These are phyloP conservation scores for Nesidiocoris tenuis DNA, from an alignment of 2,888 invertebrate genomes.

Conservation along the genomic window DNA sequence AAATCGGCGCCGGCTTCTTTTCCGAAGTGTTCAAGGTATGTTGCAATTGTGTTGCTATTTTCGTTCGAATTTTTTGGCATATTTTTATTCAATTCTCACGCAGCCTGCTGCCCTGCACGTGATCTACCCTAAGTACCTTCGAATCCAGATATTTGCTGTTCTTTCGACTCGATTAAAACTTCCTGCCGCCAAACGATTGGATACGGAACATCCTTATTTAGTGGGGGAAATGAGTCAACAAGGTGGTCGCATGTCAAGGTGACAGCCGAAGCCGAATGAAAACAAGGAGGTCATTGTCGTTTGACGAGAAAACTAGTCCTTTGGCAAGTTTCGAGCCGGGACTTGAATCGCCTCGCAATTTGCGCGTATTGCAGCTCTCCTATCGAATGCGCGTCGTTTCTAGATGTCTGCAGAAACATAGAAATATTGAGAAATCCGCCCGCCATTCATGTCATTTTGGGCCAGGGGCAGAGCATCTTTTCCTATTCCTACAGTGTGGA, in stretches of 20 bases:
- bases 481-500: too few relatives aligned
- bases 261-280: not conserved
- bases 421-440: too few relatives aligned
- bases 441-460: too few relatives aligned
- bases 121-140: too few relatives aligned
- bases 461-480: too few relatives aligned
- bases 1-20: constrained; percentile 94
- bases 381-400: too few relatives aligned
- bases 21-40: constrained; percentile 96
- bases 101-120: too few relatives aligned
- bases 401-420: too few relatives aligned
- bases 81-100: too few relatives aligned
- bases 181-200: not conserved
- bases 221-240: not conserved
- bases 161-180: too few relatives aligned
- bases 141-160: too few relatives aligned
- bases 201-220: not conserved
- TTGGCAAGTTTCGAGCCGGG: not conserved
- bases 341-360: constrained; percentile 26
- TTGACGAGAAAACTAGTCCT: not conserved
- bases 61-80: not conserved
- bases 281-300: not conserved
- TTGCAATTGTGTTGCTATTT: constrained; percentile 44
- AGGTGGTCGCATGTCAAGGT: not conserved
- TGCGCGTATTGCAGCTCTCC: constrained; percentile 32